phyloP scores from a whole-genome alignment of 2,888 invertebrate species.

The Dryobota labecula region DNA sequence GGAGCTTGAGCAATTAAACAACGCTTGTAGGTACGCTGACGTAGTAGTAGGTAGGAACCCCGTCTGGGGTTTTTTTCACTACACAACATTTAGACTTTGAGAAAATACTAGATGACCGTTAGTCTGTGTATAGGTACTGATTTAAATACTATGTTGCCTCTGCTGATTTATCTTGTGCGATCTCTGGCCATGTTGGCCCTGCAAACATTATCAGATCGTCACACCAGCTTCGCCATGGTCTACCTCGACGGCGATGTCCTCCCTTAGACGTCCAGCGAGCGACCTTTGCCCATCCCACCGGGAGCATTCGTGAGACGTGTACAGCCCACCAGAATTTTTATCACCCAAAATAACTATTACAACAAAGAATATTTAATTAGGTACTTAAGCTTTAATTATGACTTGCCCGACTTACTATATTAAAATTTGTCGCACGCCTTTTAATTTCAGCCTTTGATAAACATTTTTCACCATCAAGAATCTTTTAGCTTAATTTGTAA shows the following conservation, averaged over 20 bases:
- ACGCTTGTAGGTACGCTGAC: too few species aligned
- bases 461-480: conserved; percentile 4
- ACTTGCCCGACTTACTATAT: not conserved
- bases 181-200: not conserved
- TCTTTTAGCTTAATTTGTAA: not conserved
- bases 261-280: not conserved
- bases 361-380: not conserved
- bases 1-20: too few species aligned
- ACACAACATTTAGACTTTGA: too few species aligned
- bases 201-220: not conserved
- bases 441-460: conserved; percentile 15
- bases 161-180: not conserved
- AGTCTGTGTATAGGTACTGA: too few species aligned
- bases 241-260: not conserved
- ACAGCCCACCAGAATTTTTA: not conserved
- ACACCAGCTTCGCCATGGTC: not conserved
- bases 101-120: too few species aligned
- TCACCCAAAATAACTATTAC: too few species aligned
- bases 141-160: too few species aligned
- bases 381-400: not conserved
- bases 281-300: not conserved
- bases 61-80: too few species aligned
- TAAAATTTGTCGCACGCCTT: conserved; percentile 3
- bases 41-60: too few species aligned
- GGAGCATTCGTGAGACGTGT: not conserved